These are phyloP conservation scores for Campylomormyrus numenius DNA, from an alignment of 2,113 vertebrate genomes.

Conservation along the genomic window DNA sequence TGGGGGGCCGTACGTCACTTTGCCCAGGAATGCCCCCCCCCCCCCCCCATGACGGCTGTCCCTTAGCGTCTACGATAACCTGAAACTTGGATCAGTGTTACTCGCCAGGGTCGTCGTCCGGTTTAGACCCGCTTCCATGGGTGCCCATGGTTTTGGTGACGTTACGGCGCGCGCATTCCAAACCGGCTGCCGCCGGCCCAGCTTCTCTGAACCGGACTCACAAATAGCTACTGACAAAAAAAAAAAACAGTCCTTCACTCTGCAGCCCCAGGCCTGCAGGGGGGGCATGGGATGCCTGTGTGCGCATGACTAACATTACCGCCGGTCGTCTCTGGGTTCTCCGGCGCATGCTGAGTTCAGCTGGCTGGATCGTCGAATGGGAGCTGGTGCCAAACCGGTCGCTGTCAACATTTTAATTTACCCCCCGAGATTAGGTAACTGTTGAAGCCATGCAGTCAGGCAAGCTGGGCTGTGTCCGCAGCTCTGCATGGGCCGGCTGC, in stretches of 20 bases:
- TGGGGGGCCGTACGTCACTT: not conserved
- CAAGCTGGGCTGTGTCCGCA: not conserved
- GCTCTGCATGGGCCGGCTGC: not conserved
- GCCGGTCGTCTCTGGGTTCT: not conserved
- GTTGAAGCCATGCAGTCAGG: not conserved
- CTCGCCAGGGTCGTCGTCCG: not conserved
- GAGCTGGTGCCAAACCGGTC: not conserved
- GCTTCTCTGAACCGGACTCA: not conserved
- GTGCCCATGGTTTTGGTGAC: not conserved
- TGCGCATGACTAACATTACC: not conserved
- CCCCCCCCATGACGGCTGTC: not conserved
- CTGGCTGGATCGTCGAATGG: not conserved
- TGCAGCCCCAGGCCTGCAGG: not conserved
- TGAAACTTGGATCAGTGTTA: not conserved
- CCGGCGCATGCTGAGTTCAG: not conserved
- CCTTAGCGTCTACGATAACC: not conserved
- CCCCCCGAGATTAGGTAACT: not conserved
- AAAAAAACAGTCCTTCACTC: not conserved
- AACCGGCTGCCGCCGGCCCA: not conserved
- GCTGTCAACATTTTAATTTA: slow-evolving; percentile 2
- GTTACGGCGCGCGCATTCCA: not conserved
- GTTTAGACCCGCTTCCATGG: not conserved
- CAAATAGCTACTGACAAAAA: not conserved
- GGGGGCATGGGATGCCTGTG: not conserved
- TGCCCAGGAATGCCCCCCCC: not conserved